These are phyloP conservation scores for Anguilla japonica DNA, from an alignment of 2,113 vertebrate genomes.

Conservation along the genomic window DNA sequence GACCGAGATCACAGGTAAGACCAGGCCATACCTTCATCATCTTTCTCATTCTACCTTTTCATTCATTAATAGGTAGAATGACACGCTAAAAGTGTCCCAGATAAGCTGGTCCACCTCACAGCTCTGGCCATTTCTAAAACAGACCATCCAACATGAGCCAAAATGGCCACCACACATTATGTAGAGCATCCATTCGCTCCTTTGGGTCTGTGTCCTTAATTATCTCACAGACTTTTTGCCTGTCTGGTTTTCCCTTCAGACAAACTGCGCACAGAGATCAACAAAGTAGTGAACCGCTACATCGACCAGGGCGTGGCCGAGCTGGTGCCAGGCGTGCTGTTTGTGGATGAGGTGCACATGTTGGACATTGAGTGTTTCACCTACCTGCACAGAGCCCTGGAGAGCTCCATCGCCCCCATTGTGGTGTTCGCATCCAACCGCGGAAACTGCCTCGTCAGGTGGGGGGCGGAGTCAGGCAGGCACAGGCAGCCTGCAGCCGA, in stretches of 20 bases:
- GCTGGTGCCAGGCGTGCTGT: constrained; percentile 92
- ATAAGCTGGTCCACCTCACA: background rate
- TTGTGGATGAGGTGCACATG: constrained; percentile 98
- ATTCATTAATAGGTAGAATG: background rate
- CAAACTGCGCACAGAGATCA: constrained; percentile 95
- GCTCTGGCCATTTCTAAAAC: background rate
- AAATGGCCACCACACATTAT: background rate
- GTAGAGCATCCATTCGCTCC: background rate
- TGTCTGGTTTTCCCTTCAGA: constrained; percentile 63
- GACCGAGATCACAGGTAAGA: constrained; percentile 94
- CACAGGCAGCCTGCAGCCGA: no score
- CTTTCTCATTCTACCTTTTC: background rate
- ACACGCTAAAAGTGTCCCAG: background rate
- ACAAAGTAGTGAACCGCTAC: constrained; percentile 98
- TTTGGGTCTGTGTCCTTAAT: background rate
- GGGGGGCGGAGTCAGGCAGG: constrained; percentile 6
- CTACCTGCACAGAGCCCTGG: constrained; percentile 91
- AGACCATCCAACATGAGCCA: background rate
- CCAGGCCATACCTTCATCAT: background rate
- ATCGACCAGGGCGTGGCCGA: constrained; percentile 97
- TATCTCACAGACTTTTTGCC: background rate
- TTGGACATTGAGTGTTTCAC: constrained; percentile 98
- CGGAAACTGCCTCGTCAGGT: constrained; percentile 95
- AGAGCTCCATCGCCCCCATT: constrained; percentile 93
- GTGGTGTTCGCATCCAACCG: constrained; percentile 97